Evolutionary conservation across 37 sponge, comb jelly and placozoan genomes (phyloP).

Genomic region (Corticium candelabrum): DNA sequence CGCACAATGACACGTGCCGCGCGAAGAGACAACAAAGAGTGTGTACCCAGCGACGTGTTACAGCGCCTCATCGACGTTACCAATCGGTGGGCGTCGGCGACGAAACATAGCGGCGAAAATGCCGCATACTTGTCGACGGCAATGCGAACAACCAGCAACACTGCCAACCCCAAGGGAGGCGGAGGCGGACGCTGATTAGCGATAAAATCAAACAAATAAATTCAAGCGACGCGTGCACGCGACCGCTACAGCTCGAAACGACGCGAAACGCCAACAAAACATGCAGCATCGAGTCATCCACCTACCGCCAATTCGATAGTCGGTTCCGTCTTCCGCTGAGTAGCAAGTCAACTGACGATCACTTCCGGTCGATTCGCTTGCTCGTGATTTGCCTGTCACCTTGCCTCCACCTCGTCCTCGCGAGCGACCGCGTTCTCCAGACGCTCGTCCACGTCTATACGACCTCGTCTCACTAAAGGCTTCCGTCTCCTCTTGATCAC

Average conservation of each 20-base stretch:
- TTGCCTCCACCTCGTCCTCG: background rate
- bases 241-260: background rate
- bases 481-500: background rate
- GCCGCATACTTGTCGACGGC: too few species aligned
- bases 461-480: background rate
- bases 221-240: background rate
- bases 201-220: slow-evolving; percentile 7
- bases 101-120: too few species aligned
- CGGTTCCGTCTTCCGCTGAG: background rate
- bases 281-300: background rate
- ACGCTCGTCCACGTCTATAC: background rate
- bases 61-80: too few species aligned
- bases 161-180: too few species aligned
- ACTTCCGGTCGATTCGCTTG: slow-evolving; percentile 1
- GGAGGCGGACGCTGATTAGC: background rate
- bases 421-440: background rate
- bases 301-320: background rate
- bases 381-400: background rate
- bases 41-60: too few species aligned
- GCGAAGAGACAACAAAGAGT: too few species aligned
- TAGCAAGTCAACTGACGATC: background rate
- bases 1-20: too few species aligned
- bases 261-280: background rate
- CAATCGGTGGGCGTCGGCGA: too few species aligned
- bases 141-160: too few species aligned